A percentile compares a stretch with the other conserved stretches of the same genome.
Evolutionary conservation across 2,888 invertebrate genomes (phyloP).

Genomic region (Lymantria monacha): DNA sequence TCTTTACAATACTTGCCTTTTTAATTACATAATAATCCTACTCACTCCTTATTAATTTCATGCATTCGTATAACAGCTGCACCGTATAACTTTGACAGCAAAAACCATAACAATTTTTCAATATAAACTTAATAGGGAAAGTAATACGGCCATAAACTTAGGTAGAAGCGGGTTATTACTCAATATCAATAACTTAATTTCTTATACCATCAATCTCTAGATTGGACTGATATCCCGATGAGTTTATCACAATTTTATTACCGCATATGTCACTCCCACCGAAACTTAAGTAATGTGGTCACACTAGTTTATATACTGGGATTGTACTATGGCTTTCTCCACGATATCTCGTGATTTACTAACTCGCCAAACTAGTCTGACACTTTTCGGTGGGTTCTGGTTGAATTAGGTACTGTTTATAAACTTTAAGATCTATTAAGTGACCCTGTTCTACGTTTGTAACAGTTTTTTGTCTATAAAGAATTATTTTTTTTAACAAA

Average conservation of each 20-base stretch:
- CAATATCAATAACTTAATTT: slow-evolving; percentile 44
- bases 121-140: slow-evolving; percentile 32
- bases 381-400: slow-evolving; percentile 38
- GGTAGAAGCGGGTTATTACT: slow-evolving; percentile 34
- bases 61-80: slow-evolving; percentile 22
- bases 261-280: slow-evolving; percentile 41
- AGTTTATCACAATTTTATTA: slow-evolving; percentile 40
- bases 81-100: slow-evolving; percentile 22
- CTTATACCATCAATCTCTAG: slow-evolving; percentile 37
- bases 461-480: slow-evolving; percentile 7
- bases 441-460: slow-evolving; percentile 23
- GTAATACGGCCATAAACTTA: slow-evolving; percentile 35
- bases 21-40: slow-evolving; percentile 15
- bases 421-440: slow-evolving; percentile 32
- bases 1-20: slow-evolving; percentile 18
- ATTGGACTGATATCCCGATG: slow-evolving; percentile 38
- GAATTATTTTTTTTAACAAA: too few relatives aligned
- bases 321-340: slow-evolving; percentile 56
- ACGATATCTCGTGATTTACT: slow-evolving; percentile 60
- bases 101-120: slow-evolving; percentile 39
- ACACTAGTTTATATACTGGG: slow-evolving; percentile 42
- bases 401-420: slow-evolving; percentile 34
- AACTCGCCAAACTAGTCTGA: slow-evolving; percentile 56
- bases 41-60: slow-evolving; percentile 17
- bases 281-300: slow-evolving; percentile 38